A percentile compares a stretch with the other conserved stretches of the same genome.
These are phyloP conservation scores for Amblyornis subalaris DNA, from an alignment of 2,113 vertebrate genomes.

Conservation along the genomic window DNA sequence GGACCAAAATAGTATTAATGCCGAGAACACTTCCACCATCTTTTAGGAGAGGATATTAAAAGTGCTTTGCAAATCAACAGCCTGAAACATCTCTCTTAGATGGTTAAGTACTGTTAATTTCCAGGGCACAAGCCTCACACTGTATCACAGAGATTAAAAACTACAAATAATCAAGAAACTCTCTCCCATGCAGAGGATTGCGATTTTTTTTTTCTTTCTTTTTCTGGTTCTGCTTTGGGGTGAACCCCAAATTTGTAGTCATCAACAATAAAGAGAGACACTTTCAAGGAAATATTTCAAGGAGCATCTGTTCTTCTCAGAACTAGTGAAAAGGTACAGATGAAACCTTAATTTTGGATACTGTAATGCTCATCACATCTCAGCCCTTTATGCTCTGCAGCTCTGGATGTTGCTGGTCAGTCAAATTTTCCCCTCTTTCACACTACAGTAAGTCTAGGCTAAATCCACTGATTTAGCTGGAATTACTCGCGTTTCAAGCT, in stretches of 20 bases:
- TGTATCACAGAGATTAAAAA: neutral
- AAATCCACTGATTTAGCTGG: slow-evolving; percentile 27
- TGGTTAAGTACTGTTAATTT: neutral
- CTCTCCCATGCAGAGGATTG: neutral
- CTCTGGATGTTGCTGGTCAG: neutral
- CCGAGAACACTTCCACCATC: neutral
- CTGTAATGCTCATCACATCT: neutral
- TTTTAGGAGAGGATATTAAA: neutral
- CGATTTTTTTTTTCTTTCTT: neutral
- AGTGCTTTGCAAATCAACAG: neutral
- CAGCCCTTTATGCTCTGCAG: neutral
- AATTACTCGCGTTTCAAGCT: neutral
- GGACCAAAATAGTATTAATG: neutral
- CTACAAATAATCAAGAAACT: neutral
- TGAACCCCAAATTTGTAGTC: neutral
- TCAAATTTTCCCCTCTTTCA: neutral
- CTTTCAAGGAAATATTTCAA: neutral
- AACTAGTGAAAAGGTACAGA: neutral
- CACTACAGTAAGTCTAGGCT: neutral
- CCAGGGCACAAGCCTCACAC: neutral
- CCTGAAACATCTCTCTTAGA: neutral
- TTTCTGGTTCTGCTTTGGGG: neutral
- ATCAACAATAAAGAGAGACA: neutral
- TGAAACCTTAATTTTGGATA: neutral
- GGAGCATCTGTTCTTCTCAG: neutral